Base-by-base conservation (phyloP, 2,113 vertebrate genomes). In the Noctilio leporinus region DNA sequence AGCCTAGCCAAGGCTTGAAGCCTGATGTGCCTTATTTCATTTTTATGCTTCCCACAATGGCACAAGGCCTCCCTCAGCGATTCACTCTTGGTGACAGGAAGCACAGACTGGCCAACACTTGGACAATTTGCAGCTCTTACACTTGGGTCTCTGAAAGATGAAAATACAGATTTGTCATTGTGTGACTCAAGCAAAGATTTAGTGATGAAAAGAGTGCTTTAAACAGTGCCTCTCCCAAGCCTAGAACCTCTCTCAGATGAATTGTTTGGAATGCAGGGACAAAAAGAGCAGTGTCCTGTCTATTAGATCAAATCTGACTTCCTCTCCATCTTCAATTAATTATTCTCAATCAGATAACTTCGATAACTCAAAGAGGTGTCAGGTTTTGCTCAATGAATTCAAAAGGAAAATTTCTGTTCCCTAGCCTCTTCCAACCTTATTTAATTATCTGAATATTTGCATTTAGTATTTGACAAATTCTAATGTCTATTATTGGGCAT, bases 371-470 rank as follows among this genome's bases (percentile, higher is more conserved):
- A 83, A 57, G 49, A 35, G 8, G 59, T 43, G n/a, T 85, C 55
- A 65, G 47, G 22, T 81, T 72, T 78, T 92, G 30, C 87, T 72
- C 7, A 17, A 83, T 45, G 88, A 87, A 47, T 81, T 73, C 53
- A 69, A 35, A 93, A 90, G 64, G 80, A 89, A 84, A 85, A 80
- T 93, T 78, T 93, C 40, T 88, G 57, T 84, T 90, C 45, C 30
- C 59, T 77, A 12, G 47, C 55, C 70, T 91, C 55, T 88, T 64
- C 55, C 30, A 45, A 87, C 43, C 64, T 91, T 73, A 87, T 82
- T 92, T 82, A 92, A 89, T 96, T 76, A 92, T 40, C 75, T 19
- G 70, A 94, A 83, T 75, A 65, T 80, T 91, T 89, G n/a, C 70
- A 90, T 83, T 91, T 67, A 91, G 55, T 83, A 89, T 80, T 87